Percentiles rank a stretch among this genome's conserved stretches.
Conservation (phyloP, 2,888 invertebrate genomes). For the Aromia moschata region DNA sequence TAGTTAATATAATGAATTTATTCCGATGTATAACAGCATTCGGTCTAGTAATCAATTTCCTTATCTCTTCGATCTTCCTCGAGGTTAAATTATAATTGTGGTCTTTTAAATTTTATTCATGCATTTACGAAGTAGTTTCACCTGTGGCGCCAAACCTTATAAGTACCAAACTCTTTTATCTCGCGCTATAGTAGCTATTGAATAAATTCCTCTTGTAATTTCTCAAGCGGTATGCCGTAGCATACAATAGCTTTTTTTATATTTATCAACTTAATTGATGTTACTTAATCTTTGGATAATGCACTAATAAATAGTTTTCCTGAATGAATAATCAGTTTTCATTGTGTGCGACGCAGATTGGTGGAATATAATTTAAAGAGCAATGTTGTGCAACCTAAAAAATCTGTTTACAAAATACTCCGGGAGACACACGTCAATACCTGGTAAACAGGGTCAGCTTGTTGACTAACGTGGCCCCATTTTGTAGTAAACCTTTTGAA, state of each 20-base stretch:
- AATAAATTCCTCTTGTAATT: slow-evolving; percentile 1
- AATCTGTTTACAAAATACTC: no score
- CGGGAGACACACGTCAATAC: no score
- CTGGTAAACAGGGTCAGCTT: no score
- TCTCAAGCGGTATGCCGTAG: background rate
- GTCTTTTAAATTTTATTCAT: slow-evolving; percentile 19
- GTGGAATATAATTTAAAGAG: no score
- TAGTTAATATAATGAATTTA: background rate
- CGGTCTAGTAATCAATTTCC: slow-evolving; percentile 14
- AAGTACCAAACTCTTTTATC: slow-evolving; percentile 11
- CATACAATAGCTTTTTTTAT: background rate
- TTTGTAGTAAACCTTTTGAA: no score
- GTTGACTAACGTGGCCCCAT: no score
- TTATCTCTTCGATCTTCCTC: slow-evolving; percentile 16
- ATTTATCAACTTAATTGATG: background rate
- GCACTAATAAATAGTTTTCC: no score
- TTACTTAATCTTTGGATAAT: no score
- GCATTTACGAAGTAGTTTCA: slow-evolving; percentile 20
- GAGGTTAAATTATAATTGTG: slow-evolving; percentile 22
- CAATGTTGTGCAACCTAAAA: no score
- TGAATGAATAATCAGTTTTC: no score
- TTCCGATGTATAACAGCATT: background rate
- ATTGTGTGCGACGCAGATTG: no score
- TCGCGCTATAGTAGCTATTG: background rate
- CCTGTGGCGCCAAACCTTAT: slow-evolving; percentile 22